phyloP scores from a whole-genome alignment of 2,797 vertebrate species.

The Natrix natrix region DNA sequence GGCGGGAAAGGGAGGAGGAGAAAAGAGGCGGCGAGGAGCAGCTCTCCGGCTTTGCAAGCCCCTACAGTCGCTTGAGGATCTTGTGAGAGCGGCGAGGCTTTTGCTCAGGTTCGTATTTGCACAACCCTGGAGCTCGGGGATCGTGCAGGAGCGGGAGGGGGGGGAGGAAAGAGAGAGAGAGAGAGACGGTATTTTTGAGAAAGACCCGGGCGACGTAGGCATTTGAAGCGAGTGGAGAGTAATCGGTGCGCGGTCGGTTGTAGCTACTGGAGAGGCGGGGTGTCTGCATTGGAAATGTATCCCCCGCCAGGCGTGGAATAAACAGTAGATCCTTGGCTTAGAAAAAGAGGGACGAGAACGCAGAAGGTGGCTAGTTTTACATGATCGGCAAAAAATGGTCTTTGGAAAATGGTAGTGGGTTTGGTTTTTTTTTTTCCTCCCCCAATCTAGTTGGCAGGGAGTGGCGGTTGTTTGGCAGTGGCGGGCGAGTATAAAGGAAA shows the following conservation, averaged over 20 bases:
- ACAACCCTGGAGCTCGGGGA: neutral
- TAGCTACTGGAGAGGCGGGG: neutral
- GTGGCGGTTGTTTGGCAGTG: neutral
- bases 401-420: neutral
- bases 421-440: rapidly evolving
- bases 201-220: neutral
- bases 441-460: neutral
- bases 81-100: neutral
- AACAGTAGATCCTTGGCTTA: neutral
- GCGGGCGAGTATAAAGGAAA: neutral
- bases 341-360: neutral
- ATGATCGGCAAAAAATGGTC: neutral
- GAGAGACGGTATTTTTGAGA: too few species aligned
- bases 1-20: neutral
- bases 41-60: neutral
- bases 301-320: neutral
- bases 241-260: neutral
- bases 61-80: neutral
- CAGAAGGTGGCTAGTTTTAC: neutral
- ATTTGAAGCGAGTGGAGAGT: neutral
- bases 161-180: too few species aligned
- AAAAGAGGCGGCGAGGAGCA: neutral
- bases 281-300: neutral
- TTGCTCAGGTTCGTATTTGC: constrained; percentile 3
- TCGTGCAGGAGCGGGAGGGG: rapidly evolving